Base-by-base conservation (phyloP, 2,888 invertebrate species). In the Xylota segnis region DNA sequence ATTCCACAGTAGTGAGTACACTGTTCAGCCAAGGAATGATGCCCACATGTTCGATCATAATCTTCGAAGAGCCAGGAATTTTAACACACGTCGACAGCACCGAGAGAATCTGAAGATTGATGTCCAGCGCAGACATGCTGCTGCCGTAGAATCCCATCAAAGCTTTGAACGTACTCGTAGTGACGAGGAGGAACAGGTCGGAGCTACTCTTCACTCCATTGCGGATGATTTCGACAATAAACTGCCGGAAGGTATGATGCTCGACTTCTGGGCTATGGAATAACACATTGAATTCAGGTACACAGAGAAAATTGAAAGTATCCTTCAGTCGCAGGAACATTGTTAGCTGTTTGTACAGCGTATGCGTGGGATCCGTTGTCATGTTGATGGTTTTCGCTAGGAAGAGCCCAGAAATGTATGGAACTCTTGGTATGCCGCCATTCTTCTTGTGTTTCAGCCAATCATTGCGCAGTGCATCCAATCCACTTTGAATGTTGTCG, bases 271-370 rank as follows among this genome's bases (percentile, higher is more conserved):
- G 94, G 84, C 96, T 97, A 90, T 97, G 96, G 90, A 98, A 96
- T 43, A 98, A 94, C 66, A 96, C 95, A 82, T 97, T 95, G 89
- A 98, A 95, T 90, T 98, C 98, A 0, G 98, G 98, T n/a, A 98
- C 95, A 3, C 95, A 94, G 12, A 94, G 94, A 14, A 98, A 93
- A 90, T 97, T 95, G 14, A 98, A 94, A 7, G 94, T 94, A 10
- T 96, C 95, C 91, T 97, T 97, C 1, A 96, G 95, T 89, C 96
- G 94, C 43, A 97, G 92, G 91, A 96, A 97, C 89, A 95, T 94
- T 90, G 96, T 95, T n/a, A 98, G 93, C 0, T 96, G 95, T 88
- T 94, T 94, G 91, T 97, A 98, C 88, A 98, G 94, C 0, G 95
- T 94, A 89, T 97, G 94, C 47, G 94, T 94, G 0, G 98, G 97